Percentiles rank a stretch among this genome's conserved stretches.
Evolutionary conservation across 92 coral and sea anemone genomes (phyloP).

Genomic region (Phenganax subtilis): DNA sequence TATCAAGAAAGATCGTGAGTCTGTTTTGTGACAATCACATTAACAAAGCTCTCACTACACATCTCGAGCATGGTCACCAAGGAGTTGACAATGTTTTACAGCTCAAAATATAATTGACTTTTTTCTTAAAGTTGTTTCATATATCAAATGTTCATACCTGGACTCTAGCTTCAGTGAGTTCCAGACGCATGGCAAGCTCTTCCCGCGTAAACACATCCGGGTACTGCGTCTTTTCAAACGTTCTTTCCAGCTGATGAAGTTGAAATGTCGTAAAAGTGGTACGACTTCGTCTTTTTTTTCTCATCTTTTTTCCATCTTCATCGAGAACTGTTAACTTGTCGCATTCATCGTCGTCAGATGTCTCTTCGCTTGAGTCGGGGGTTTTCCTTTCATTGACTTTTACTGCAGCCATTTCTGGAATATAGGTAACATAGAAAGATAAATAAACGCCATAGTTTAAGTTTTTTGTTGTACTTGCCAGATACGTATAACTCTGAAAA

Average conservation of each 20-base stretch:
- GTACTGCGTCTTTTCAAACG: constrained; percentile 94
- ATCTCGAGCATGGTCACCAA: too few relatives aligned
- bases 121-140: too few relatives aligned
- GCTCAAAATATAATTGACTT: too few relatives aligned
- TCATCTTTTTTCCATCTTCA: constrained; percentile 55
- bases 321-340: constrained; percentile 8
- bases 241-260: constrained; percentile 88
- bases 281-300: constrained; percentile 90
- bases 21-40: too few relatives aligned
- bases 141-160: constrained; percentile 55
- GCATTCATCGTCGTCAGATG: constrained; percentile 19
- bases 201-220: constrained; percentile 97
- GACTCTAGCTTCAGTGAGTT: constrained; percentile 91
- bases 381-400: background rate
- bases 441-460: too few relatives aligned
- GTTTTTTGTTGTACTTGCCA: too few relatives aligned
- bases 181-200: constrained; percentile 80
- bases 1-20: too few relatives aligned
- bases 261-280: constrained; percentile 95
- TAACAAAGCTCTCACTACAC: too few relatives aligned
- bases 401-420: background rate
- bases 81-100: too few relatives aligned
- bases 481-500: too few relatives aligned
- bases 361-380: background rate
- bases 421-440: background rate